Evolutionary conservation across 2,113 vertebrate genomes (phyloP).

Genomic region (Varanus komodoensis): DNA sequence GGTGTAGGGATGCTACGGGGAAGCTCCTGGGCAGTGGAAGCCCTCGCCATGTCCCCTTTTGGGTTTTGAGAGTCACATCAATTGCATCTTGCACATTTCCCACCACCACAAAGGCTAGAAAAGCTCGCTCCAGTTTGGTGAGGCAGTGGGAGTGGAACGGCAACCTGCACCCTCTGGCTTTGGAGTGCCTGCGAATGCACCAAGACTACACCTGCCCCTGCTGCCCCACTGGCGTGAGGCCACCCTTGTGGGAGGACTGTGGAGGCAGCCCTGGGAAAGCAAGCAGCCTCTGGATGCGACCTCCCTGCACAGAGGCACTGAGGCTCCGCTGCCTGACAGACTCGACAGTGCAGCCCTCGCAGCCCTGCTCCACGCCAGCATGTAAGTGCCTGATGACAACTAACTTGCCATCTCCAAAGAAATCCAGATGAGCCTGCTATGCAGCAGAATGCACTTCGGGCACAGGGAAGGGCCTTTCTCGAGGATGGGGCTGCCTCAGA

Average conservation of each 20-base stretch:
- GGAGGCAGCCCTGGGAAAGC: neutral
- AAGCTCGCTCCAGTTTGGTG: neutral
- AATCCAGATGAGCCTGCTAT: neutral
- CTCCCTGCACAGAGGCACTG: no score
- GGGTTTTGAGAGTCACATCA: neutral
- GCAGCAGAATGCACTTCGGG: neutral
- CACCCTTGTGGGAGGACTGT: neutral
- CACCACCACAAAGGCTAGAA: neutral
- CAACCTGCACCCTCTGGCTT: no score
- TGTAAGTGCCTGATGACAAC: neutral
- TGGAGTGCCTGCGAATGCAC: no score
- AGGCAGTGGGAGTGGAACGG: neutral
- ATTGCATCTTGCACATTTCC: neutral
- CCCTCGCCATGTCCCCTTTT: neutral
- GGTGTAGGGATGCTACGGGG: neutral
- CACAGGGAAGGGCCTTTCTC: neutral
- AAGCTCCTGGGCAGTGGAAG: neutral
- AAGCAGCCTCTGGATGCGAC: fast-evolving
- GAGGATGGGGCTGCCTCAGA: neutral
- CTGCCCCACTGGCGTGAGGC: fast-evolving
- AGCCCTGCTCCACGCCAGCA: neutral
- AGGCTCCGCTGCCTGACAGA: no score
- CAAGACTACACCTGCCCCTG: neutral
- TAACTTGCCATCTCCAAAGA: neutral
- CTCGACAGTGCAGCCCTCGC: neutral